A percentile compares a stretch with the other conserved stretches of the same genome.
phyloP scores from a whole-genome alignment of 2,113 vertebrate genomes.

The Puffinus mauretanicus region DNA sequence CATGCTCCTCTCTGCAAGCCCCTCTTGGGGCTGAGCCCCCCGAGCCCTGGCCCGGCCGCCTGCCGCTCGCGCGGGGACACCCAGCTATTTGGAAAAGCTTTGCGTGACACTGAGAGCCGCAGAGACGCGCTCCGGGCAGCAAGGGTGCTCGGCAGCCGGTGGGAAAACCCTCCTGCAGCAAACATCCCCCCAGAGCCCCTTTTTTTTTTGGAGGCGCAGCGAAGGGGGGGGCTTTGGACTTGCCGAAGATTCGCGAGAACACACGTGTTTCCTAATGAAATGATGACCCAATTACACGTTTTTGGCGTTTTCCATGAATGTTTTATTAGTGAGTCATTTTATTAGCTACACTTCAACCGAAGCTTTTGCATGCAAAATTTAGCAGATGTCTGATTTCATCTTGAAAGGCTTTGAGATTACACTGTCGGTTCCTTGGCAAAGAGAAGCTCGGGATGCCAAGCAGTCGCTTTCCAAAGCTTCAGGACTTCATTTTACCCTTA shows the following conservation, averaged over 20 bases:
- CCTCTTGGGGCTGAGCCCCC: not conserved
- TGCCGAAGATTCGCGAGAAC: rapidly evolving
- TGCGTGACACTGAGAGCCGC: not conserved
- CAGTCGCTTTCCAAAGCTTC: not conserved
- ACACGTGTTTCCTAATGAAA: not conserved
- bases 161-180: not conserved
- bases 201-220: rapidly evolving
- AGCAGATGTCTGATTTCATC: conserved; percentile 59
- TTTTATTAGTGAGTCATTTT: conserved; percentile 63
- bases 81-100: not conserved
- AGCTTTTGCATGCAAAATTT: conserved; percentile 59
- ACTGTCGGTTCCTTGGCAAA: not conserved
- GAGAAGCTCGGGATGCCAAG: not conserved
- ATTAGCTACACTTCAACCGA: conserved; percentile 40
- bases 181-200: not conserved
- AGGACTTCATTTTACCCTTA: not conserved
- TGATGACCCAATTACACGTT: conserved; percentile 61
- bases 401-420: conserved; percentile 1
- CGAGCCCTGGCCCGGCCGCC: rapidly evolving
- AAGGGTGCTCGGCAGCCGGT: not conserved
- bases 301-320: conserved; percentile 52
- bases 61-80: rapidly evolving
- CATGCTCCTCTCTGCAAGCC: not conserved
- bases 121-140: rapidly evolving
- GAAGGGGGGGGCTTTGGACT: not conserved